Evolutionary conservation across 2,888 invertebrate genomes (phyloP), one percentile per base, ranked within the genome.

Genomic region (Chloromyia formosa): DNA sequence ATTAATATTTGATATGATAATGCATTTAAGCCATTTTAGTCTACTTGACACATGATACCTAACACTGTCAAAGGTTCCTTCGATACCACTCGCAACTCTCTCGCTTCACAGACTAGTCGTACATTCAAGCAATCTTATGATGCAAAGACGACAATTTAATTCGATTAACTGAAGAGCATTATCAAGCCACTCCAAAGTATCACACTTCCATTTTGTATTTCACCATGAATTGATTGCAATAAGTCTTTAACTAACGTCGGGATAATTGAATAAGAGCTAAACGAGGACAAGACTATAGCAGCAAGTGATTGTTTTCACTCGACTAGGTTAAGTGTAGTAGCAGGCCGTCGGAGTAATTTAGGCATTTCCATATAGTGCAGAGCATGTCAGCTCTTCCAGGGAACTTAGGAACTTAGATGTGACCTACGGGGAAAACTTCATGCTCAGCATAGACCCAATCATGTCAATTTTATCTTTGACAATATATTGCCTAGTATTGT

Each of bases 191-290:
- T 60, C 60, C n/a, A 60, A 60, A 60, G 60, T 60, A 23, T 60
- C 60, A 60, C 23, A 60, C 60, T 60, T 60, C 60, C 60, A 60
- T 60, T 60, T 23, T 5, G 27, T 23, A 27, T n/a, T 23, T 27
- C 22, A 22, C 18, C 60, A 12, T n/a, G 27, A 60, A 60, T 60
- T 60, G 60, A 60, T 60, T 60, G 60, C 60, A 22, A 27, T 60
- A 60, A 60, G 60, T 60, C 60, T 60, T 60, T 60, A 60, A 60
- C 60, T 60, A 60, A 60, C 12, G 60, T 23, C 12, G 23, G 27
- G 23, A 60, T 60, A 60, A 60, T 60, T 60, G 60, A 60, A 60
- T 60, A 5, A 60, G 60, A 60, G 23, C 49, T n/a, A 49, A 49
- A 49, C 16, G 49, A 49, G 49, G 49, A 49, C 49, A 12, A 49